Percentiles rank a stretch among this genome's conserved stretches.
Conservation (phyloP, 64 coral and sea anemone genomes). For the Acropora yongei region DNA sequence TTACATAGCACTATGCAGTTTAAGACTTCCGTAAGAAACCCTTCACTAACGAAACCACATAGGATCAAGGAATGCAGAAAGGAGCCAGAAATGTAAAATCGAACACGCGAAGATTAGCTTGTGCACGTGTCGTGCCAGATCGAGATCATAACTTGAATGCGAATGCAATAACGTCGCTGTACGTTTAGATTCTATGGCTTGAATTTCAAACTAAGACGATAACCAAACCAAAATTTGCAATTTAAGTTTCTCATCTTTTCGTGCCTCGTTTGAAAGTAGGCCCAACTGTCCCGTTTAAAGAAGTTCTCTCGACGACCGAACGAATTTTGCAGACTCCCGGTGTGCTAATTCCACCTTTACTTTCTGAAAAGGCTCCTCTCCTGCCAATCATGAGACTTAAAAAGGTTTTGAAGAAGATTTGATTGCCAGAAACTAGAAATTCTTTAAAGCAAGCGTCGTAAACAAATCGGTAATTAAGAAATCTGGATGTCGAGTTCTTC, state of each 20-base stretch:
- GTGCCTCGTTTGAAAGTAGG: neutral
- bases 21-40: neutral
- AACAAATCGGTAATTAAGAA: neutral
- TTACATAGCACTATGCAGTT: neutral
- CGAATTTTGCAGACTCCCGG: neutral
- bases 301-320: neutral
- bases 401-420: neutral
- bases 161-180: neutral
- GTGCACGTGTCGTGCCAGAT: slow-evolving; percentile 2
- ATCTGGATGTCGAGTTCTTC: neutral
- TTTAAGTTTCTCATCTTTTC: neutral
- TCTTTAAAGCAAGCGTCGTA: neutral
- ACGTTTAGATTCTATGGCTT: neutral
- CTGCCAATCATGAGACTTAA: neutral
- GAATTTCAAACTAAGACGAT: neutral
- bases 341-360: neutral
- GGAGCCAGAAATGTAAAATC: neutral
- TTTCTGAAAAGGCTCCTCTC: neutral
- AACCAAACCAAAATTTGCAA: neutral
- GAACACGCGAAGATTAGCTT: neutral
- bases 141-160: neutral
- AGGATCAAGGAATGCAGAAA: neutral
- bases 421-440: neutral
- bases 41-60: neutral
- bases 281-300: neutral